phyloP scores from a whole-genome alignment of 2,113 vertebrate species.

The Vidua chalybeata region DNA sequence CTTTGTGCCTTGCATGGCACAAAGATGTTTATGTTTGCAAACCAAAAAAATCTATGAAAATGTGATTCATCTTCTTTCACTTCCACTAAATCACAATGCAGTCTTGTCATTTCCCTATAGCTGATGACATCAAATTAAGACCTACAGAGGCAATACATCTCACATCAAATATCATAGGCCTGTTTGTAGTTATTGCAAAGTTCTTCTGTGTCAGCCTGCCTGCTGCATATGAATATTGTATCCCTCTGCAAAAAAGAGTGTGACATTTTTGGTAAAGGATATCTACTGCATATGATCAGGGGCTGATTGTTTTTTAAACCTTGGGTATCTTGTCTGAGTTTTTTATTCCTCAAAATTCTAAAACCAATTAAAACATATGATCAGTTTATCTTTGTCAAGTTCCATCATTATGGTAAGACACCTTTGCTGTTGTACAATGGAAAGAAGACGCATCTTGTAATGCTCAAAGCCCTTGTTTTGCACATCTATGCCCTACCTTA shows the following conservation, averaged over 20 bases:
- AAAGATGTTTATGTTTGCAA: not conserved
- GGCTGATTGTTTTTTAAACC: not conserved
- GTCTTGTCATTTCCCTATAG: not conserved
- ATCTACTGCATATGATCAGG: not conserved
- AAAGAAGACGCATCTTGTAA: not conserved
- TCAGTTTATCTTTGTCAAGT: not conserved
- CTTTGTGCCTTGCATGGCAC: not conserved
- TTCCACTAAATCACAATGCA: not conserved
- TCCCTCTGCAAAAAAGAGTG: not conserved
- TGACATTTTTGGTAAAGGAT: not conserved
- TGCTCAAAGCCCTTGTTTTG: not conserved
- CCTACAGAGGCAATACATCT: not conserved
- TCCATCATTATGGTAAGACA: not conserved
- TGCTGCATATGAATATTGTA: not conserved
- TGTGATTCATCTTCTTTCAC: not conserved
- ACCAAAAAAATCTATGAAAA: not conserved
- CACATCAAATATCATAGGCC: not conserved
- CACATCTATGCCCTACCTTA: not conserved
- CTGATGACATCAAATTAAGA: slow-evolving; percentile 1
- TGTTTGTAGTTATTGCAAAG: not conserved
- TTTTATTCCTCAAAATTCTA: not conserved
- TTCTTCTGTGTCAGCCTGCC: not conserved
- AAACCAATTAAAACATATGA: slow-evolving; percentile 10
- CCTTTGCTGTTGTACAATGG: not conserved
- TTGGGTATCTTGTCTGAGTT: not conserved